These are phyloP conservation scores for Apis laboriosa DNA, from an alignment of 1,140 invertebrate genomes.

Conservation along the genomic window DNA sequence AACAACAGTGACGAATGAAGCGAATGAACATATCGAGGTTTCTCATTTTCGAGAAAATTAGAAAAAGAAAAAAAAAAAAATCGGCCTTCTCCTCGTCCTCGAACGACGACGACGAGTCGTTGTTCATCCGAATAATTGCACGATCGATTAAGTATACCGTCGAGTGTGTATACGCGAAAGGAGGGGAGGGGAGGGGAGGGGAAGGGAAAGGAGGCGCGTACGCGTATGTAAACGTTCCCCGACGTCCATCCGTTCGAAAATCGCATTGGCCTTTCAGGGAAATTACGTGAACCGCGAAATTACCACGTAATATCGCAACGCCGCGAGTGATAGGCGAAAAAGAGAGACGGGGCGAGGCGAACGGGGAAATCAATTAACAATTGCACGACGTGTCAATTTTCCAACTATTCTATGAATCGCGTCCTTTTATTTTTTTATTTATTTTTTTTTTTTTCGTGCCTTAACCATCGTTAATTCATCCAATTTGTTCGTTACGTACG, in stretches of 20 bases:
- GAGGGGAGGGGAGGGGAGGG: too few relatives aligned
- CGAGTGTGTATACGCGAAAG: background rate
- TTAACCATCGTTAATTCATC: constrained; percentile 13
- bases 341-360: background rate
- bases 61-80: too few relatives aligned
- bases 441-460: background rate
- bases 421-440: background rate
- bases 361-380: background rate
- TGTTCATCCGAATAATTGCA: constrained; percentile 15
- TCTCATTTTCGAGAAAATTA: too few relatives aligned
- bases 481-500: background rate
- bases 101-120: background rate
- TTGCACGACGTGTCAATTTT: background rate
- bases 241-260: constrained; percentile 18
- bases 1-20: too few relatives aligned
- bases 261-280: constrained; percentile 25
- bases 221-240: constrained; percentile 5
- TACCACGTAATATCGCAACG: constrained; percentile 7
- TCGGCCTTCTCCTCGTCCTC: too few relatives aligned
- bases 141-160: constrained; percentile 9
- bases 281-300: constrained; percentile 33
- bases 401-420: background rate
- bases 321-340: constrained; percentile 2
- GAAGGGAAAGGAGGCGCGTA: too few relatives aligned
- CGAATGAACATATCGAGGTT: too few relatives aligned